Percentiles rank a stretch among this genome's conserved stretches.
phyloP scores from a whole-genome alignment of 2,797 vertebrate species.

The Coregonus sp. region DNA sequence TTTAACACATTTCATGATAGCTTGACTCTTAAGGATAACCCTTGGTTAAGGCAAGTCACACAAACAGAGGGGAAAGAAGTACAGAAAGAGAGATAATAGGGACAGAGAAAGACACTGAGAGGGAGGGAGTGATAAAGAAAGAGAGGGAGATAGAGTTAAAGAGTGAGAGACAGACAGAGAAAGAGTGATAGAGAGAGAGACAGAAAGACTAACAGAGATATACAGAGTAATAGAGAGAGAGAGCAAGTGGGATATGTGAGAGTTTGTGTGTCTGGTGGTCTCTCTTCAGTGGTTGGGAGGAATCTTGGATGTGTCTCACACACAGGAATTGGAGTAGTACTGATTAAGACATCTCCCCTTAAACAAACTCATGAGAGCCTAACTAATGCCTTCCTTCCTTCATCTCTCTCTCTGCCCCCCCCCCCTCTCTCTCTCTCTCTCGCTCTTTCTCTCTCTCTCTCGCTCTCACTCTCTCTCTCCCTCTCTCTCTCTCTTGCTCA shows the following conservation, averaged over 20 bases:
- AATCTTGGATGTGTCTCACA: constrained; percentile 61
- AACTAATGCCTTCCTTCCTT: background rate
- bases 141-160: background rate
- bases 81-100: no score
- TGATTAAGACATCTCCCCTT: constrained; percentile 65
- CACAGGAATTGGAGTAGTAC: constrained; percentile 54
- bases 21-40: background rate
- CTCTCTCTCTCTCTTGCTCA: constrained; percentile 4
- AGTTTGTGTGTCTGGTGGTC: constrained; percentile 34
- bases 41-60: constrained; percentile 46
- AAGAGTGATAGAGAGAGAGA: constrained; percentile 6
- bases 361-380: constrained; percentile 61
- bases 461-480: constrained; percentile 16
- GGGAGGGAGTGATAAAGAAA: background rate
- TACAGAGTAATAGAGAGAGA: constrained; percentile 25
- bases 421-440: background rate
- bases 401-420: constrained; percentile 17
- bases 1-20: background rate
- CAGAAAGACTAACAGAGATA: background rate
- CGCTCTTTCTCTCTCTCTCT: background rate
- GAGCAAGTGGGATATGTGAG: background rate
- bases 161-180: constrained; percentile 1
- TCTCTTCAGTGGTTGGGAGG: constrained; percentile 61
- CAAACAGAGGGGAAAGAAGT: background rate
- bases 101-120: no score